These are phyloP conservation scores for Gorsachius magnificus DNA, from an alignment of 2,797 vertebrate species.

Conservation along the genomic window DNA sequence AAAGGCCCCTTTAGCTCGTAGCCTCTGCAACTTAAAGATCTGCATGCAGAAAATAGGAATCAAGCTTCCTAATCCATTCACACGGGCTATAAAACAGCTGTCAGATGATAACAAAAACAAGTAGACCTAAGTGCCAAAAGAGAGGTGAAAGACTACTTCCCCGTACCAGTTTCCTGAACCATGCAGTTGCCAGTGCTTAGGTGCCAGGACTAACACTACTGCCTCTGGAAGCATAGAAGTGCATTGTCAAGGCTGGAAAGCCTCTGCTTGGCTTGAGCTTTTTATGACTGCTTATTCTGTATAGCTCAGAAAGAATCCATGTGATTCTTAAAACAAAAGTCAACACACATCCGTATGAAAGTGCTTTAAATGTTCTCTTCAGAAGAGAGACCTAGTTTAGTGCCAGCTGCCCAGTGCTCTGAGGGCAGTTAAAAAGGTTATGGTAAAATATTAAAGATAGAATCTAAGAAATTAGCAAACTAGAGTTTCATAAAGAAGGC, in stretches of 20 bases:
- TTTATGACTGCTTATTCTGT: not conserved
- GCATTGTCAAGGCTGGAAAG: not conserved
- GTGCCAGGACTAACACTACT: not conserved
- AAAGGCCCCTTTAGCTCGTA: not conserved
- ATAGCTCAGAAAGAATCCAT: not conserved
- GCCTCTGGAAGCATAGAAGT: not conserved
- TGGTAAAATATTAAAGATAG: conserved; percentile 30
- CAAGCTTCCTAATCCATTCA: not conserved
- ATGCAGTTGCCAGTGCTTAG: not conserved
- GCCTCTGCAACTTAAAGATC: not conserved
- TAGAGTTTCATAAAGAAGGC: not conserved
- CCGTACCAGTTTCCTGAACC: not conserved
- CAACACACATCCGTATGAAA: not conserved
- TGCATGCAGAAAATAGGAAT: not conserved
- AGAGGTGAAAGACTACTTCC: not conserved
- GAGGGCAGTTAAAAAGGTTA: conserved; percentile 9
- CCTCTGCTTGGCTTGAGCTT: not conserved
- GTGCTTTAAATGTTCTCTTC: not conserved
- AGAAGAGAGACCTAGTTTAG: not conserved
- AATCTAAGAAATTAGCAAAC: conserved; percentile 33
- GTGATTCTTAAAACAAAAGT: not conserved
- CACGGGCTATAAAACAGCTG: not conserved
- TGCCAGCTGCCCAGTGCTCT: not conserved
- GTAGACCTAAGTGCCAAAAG: not conserved
- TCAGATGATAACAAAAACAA: not conserved